phyloP scores from a whole-genome alignment of 2,113 vertebrate species.

The Daubentonia madagascariensis region DNA sequence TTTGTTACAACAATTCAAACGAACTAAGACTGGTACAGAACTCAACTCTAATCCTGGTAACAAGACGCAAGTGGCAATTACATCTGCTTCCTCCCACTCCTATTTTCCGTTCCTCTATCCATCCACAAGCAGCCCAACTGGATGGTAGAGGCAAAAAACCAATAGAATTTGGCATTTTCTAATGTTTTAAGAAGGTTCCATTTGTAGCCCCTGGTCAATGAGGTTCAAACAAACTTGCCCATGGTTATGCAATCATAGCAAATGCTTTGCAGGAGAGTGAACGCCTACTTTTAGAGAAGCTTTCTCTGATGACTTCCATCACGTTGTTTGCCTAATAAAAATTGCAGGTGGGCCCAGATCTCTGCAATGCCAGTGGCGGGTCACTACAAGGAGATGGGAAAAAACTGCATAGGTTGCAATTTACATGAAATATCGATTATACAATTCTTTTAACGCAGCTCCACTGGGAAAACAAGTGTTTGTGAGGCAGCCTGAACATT shows the following conservation, averaged over 20 bases:
- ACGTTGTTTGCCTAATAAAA: background rate
- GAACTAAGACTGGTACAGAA: too few relatives aligned
- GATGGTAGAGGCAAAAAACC: rapidly evolving
- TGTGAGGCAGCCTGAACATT: background rate
- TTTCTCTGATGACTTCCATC: too few relatives aligned
- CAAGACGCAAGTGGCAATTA: background rate
- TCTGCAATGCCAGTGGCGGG: rapidly evolving
- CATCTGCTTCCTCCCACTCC: background rate
- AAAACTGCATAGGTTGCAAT: rapidly evolving
- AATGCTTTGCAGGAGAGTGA: background rate
- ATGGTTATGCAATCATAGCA: background rate
- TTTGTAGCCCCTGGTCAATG: background rate
- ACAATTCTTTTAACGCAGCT: background rate
- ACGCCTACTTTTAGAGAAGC: background rate
- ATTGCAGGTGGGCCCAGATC: background rate
- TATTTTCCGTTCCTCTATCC: rapidly evolving
- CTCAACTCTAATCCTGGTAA: background rate
- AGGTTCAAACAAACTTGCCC: background rate
- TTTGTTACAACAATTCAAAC: background rate
- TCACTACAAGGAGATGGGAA: rapidly evolving
- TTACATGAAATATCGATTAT: background rate
- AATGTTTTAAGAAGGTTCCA: background rate
- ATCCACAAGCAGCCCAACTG: background rate
- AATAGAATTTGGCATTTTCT: background rate
- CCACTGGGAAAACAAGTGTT: too few relatives aligned